Evolutionary conservation across 2,113 vertebrate genomes (phyloP).

Genomic region (Merops nubicus): DNA sequence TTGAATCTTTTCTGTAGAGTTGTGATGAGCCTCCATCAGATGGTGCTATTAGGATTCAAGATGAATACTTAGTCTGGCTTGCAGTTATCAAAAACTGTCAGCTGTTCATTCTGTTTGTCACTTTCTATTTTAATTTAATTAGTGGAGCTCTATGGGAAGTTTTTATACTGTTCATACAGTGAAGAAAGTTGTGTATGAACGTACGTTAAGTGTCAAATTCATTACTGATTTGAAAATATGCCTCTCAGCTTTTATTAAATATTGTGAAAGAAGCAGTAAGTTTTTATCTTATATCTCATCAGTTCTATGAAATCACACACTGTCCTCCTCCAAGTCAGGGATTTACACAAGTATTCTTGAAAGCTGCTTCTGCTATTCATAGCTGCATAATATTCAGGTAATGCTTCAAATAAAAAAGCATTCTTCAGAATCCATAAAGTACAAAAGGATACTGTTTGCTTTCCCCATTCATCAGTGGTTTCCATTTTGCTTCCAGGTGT

Average conservation of each 20-base stretch:
- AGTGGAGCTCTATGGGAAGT: not conserved
- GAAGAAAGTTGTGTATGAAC: not conserved
- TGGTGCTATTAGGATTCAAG: constrained; percentile 56
- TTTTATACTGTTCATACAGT: not conserved
- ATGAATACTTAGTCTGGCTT: not conserved
- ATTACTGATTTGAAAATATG: not conserved
- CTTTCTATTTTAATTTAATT: constrained; percentile 7
- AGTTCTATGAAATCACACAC: not conserved
- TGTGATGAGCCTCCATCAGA: constrained; percentile 50
- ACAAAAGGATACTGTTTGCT: not conserved
- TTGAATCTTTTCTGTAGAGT: not conserved
- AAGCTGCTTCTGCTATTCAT: not conserved
- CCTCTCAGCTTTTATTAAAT: not conserved
- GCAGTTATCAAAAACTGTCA: not conserved
- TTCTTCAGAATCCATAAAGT: not conserved
- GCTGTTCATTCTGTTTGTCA: not conserved
- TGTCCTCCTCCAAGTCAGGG: not conserved
- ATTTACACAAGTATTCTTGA: not conserved
- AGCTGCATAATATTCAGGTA: not conserved
- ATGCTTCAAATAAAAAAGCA: not conserved
- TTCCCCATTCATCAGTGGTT: not conserved
- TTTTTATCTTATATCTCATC: not conserved
- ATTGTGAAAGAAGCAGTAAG: not conserved
- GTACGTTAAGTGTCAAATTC: not conserved
- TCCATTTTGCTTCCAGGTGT: not conserved